Percentiles rank a stretch among this genome's conserved stretches.
These are phyloP conservation scores for Monoplex corrugatus DNA, from an alignment of 2,888 invertebrate species.

Conservation along the genomic window DNA sequence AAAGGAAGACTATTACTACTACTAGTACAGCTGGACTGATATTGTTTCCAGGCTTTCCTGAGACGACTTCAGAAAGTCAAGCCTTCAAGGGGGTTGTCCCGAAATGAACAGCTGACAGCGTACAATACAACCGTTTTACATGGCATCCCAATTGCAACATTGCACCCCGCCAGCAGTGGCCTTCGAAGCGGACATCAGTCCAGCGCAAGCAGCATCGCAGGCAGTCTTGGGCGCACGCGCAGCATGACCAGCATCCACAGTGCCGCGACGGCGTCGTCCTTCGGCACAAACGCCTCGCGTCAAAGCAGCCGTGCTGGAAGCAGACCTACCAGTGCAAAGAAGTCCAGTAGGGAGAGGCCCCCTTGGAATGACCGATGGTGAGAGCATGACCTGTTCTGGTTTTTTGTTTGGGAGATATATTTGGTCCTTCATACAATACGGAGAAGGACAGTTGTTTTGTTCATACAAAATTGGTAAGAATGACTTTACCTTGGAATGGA, in stretches of 20 bases:
- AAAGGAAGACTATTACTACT: too few relatives aligned
- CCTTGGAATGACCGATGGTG: constrained; percentile 61
- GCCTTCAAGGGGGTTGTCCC: constrained; percentile 69
- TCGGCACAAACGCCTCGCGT: constrained; percentile 50
- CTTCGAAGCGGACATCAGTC: constrained; percentile 24
- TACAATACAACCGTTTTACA: constrained; percentile 68
- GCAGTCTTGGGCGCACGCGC: constrained; percentile 50
- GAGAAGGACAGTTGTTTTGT: too few relatives aligned
- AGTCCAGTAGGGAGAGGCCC: constrained; percentile 47
- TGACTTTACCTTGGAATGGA: too few relatives aligned
- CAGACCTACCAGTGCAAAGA: constrained; percentile 52
- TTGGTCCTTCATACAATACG: too few relatives aligned
- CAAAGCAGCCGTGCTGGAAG: constrained; percentile 52
- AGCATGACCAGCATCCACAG: constrained; percentile 56
- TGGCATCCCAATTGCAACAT: constrained; percentile 69
- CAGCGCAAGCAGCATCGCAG: constrained; percentile 40
- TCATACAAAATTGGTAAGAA: too few relatives aligned
- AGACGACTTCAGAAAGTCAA: constrained; percentile 69
- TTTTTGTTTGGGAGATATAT: too few relatives aligned
- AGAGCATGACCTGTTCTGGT: too few relatives aligned
- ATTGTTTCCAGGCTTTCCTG: constrained; percentile 67
- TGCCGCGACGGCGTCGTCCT: constrained; percentile 52
- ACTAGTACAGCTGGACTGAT: too few relatives aligned
- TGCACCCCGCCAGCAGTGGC: constrained; percentile 41
- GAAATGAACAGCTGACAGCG: constrained; percentile 68